Evolutionary conservation across 1,140 invertebrate species (phyloP), one percentile per base, ranked within the genome.

Genomic region (Helicoverpa armigera): DNA sequence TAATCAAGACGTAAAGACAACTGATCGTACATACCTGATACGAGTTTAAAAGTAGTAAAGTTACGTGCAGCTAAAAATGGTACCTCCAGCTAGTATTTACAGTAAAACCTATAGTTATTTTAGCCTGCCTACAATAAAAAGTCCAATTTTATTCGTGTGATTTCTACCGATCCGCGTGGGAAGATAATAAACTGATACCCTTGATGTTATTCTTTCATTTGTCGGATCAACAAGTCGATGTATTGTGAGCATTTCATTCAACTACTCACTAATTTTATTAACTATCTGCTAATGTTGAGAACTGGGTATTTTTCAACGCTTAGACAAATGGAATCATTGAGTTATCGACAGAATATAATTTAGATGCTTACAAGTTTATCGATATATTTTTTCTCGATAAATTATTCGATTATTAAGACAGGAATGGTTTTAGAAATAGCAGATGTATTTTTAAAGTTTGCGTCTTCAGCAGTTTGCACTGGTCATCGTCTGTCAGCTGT

Each of bases 311-410:
- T 67, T 67, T 67, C 63, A 67, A 48, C 63, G 16, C 63, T 11
- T 12, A 67, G 3, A 50, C n/a, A 43, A 67, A 67, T 67, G 43
- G 63, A 67, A 67, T n/a, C 48, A n/a, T n/a, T 67, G 43, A 50
- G 48, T 67, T 9, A 60, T 67, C 63, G 16, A 18, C n/a, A 60
- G 18, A 60, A 60, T 60, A 18, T 23, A 29, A 60, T 60, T 60
- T 60, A 60, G 3, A 11, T 35, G 35, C 35, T 35, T 35, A 35
- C 35, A 35, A 35, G 35, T 35, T 35, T 35, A 35, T 35, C 35
- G 35, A 35, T 35, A 5, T 35, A 35, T 35, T 7, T 35, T 35
- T 35, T 35, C 35, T 35, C 35, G 35, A 35, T 35, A 35, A 35
- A 35, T 35, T 35, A 35, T 7, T 35, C 35, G 35, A 35, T 43